Base-by-base conservation (phyloP, 2,113 vertebrate genomes). In the Tragelaphus buxtoni region DNA sequence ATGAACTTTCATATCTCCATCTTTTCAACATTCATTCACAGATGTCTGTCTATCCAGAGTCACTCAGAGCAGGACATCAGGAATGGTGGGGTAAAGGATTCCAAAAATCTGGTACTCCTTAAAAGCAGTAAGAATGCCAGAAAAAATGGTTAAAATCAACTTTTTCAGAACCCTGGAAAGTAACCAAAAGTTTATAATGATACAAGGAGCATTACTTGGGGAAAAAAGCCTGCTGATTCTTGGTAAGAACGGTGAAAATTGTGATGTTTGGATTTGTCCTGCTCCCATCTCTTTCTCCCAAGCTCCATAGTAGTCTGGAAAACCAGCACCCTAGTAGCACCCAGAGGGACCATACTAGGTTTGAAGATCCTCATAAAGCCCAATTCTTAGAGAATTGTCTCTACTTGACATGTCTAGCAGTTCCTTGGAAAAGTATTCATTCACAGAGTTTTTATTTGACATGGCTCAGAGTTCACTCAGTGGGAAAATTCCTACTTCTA, bases 101-200 rank as follows among this genome's bases (percentile, higher is more conserved):
- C 81, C n/a, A 90, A 87, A 96, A 88, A 42, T 77, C 42, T 77
- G 5, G 9, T 87, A 55, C n/a, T 91, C 69, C 49, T 88, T 96
- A 84, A 96, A 96, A 96, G 39, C 47, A 94, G 10, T 80, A 53
- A 92, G 18, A 95, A 74, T 22, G 83, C 65, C 65, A 85, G 58
- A 39, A 94, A 18, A 74, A 92, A 79, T 94, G 32, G 7, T 94
- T 81, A 96, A 97, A 94, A 87, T 90, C 12, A 94, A 85, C 63
- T 86, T 97, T 92, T 94, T 39, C 32, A 79, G 74, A 96, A 61
- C 74, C 87, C 47, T 93, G 42, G 45, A 79, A 91, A 92, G 60
- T 74, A 88, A 88, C 47, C 60, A 94, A 94, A 88, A 87, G 32
- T 42, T 88, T 95, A 17, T 6, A 92, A 90, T 18, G 60, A 76